Conservation (phyloP, 2,797 vertebrate species). For the Spondyliosoma cantharus region DNA sequence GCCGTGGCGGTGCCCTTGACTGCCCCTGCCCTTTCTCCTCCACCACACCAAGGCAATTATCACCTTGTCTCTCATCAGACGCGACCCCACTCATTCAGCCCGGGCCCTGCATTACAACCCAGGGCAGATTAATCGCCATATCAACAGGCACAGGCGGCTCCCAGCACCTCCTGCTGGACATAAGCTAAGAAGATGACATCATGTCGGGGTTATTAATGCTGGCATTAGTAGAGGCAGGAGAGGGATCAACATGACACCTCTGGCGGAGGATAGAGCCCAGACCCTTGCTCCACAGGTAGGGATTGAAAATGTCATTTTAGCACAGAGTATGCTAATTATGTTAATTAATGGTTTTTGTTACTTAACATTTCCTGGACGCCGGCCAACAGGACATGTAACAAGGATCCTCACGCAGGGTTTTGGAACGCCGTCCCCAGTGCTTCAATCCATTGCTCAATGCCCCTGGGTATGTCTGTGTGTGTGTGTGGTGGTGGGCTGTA, state of each 20-base stretch:
- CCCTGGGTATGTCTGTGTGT: conserved; percentile 22
- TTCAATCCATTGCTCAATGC: conserved; percentile 43
- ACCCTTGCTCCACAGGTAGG: conserved; percentile 65
- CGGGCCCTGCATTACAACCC: conserved; percentile 33
- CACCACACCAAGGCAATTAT: conserved; percentile 76
- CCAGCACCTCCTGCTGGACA: conserved; percentile 75
- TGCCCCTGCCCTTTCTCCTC: conserved; percentile 58
- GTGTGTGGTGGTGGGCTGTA: conserved; percentile 20
- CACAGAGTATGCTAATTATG: conserved; percentile 64
- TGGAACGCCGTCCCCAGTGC: conserved; percentile 37
- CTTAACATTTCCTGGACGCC: conserved; percentile 57
- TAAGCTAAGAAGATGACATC: conserved; percentile 61
- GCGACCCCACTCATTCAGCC: conserved; percentile 50
- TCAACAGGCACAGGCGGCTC: conserved; percentile 63
- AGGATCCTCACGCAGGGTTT: conserved; percentile 45
- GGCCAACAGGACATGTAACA: conserved; percentile 62
- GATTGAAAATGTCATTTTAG: conserved; percentile 67
- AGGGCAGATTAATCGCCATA: conserved; percentile 77
- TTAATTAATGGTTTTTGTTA: conserved; percentile 54
- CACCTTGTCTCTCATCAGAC: conserved; percentile 70
- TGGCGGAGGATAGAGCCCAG: conserved; percentile 56
- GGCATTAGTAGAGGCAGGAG: conserved; percentile 65
- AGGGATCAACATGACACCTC: conserved; percentile 54
- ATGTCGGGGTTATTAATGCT: conserved; percentile 71
- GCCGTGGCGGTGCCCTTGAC: conserved; percentile 73